phyloP scores from a whole-genome alignment of 2,888 invertebrate species.

The Pasiphila rectangulata region DNA sequence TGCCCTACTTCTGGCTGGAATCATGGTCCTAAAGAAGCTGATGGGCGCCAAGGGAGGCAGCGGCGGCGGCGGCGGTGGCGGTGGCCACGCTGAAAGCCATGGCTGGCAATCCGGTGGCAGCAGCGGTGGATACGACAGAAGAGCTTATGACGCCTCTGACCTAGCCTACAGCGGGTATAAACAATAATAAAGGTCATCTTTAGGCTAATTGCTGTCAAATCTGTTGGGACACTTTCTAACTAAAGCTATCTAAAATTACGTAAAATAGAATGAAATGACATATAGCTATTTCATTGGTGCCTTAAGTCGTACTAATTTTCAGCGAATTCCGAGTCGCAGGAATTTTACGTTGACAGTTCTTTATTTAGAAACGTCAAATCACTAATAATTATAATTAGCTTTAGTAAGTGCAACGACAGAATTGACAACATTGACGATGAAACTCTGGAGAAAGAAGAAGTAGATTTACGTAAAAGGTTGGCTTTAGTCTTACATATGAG shows the following conservation, averaged over 20 bases:
- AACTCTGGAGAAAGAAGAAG: too few species aligned
- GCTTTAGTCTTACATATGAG: too few species aligned
- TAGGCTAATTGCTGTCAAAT: not conserved
- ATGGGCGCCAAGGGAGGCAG: slow-evolving; percentile 84
- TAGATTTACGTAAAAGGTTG: too few species aligned
- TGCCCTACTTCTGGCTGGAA: slow-evolving; percentile 88
- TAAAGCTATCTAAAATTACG: too few species aligned
- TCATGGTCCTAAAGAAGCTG: slow-evolving; percentile 91
- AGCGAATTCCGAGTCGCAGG: too few species aligned
- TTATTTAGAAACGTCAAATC: too few species aligned
- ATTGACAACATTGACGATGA: too few species aligned
- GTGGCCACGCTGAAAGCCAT: slow-evolving; percentile 74
- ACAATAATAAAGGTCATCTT: slow-evolving; percentile 39
- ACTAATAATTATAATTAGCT: too few species aligned
- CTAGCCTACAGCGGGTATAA: slow-evolving; percentile 87
- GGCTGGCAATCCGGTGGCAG: slow-evolving; percentile 73
- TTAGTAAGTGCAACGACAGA: too few species aligned
- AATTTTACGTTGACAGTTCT: too few species aligned
- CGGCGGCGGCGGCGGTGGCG: slow-evolving; percentile 64
- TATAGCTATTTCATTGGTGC: not conserved
- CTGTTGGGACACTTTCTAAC: not conserved
- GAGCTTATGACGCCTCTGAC: slow-evolving; percentile 80
- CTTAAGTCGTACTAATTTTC: too few species aligned
- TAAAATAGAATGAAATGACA: too few species aligned
- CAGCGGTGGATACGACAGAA: slow-evolving; percentile 76